Percentiles rank a stretch among this genome's conserved stretches.
Conservation (phyloP, 2,797 vertebrate genomes). For the Vultur gryphus region DNA sequence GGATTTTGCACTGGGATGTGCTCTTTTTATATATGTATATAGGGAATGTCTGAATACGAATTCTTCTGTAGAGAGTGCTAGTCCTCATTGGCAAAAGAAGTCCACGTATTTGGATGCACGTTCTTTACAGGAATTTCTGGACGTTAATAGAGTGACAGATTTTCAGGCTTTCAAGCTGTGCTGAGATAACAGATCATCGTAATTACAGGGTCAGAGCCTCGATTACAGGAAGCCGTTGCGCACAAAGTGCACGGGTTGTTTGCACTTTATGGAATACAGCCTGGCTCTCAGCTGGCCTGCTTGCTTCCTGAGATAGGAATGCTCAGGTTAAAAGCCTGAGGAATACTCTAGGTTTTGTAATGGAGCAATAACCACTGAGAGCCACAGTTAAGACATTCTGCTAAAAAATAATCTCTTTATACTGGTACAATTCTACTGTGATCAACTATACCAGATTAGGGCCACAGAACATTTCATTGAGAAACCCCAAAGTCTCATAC, state of each 20-base stretch:
- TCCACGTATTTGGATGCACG: not conserved
- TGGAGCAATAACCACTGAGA: not conserved
- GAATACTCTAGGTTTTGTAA: not conserved
- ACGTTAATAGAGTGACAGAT: not conserved
- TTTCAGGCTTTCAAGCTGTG: not conserved
- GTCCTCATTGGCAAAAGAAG: not conserved
- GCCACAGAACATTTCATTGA: not conserved
- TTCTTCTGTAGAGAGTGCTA: not conserved
- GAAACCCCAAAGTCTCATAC: not conserved
- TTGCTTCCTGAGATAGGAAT: not conserved
- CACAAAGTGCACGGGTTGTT: not conserved
- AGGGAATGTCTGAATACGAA: not conserved
- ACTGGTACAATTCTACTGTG: not conserved
- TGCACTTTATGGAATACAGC: too few relatives aligned
- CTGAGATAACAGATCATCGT: not conserved
- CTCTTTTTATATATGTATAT: not conserved
- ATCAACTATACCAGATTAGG: not conserved
- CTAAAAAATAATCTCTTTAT: not conserved
- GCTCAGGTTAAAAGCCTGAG: not conserved
- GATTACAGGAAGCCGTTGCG: not conserved
- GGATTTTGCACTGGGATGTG: not conserved
- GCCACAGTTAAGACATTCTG: not conserved
- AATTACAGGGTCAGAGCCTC: not conserved
- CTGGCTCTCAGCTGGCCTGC: not conserved
- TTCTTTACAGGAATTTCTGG: not conserved